Conservation (phyloP, 2,888 invertebrate genomes). For the Buathra laborator region DNA sequence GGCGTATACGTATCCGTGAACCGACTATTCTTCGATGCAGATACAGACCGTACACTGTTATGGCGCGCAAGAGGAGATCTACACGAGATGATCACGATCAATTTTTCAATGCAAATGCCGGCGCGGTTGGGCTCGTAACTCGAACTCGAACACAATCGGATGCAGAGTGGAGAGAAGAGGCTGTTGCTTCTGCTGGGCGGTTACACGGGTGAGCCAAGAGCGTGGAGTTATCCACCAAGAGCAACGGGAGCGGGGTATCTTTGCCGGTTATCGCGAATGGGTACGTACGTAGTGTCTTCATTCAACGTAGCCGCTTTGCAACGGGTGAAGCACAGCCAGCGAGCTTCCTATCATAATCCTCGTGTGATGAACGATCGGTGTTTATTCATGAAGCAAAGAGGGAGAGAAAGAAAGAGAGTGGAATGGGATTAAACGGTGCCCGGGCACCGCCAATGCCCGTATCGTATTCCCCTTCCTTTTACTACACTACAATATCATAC, state of each 20-base stretch:
- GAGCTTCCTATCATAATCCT: constrained; percentile 81
- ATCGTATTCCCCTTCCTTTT: constrained; percentile 48
- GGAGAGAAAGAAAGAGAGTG: constrained; percentile 69
- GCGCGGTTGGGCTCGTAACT: constrained; percentile 58
- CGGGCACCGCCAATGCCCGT: constrained; percentile 52
- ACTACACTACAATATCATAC: constrained; percentile 41
- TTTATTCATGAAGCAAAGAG: constrained; percentile 77
- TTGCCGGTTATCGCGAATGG: constrained; percentile 66
- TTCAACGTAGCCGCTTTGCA: constrained; percentile 71
- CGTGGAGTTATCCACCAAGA: constrained; percentile 2
- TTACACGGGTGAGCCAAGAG: constrained; percentile 51
- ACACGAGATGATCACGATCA: constrained; percentile 60
- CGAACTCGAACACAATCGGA: constrained; percentile 62
- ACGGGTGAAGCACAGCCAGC: constrained; percentile 47
- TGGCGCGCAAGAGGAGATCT: constrained; percentile 29
- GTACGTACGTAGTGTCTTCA: constrained; percentile 80
- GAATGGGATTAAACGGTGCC: constrained; percentile 78
- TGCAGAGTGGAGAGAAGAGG: constrained; percentile 25
- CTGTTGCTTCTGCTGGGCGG: constrained; percentile 58
- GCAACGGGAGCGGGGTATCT: constrained; percentile 55
- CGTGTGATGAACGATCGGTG: constrained; percentile 81
- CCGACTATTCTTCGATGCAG: constrained; percentile 31
- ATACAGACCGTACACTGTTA: constrained; percentile 19
- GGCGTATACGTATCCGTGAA: constrained; percentile 5
- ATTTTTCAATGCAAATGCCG: constrained; percentile 66